A percentile compares a stretch with the other conserved stretches of the same genome.
Conservation (phyloP, 2,113 vertebrate genomes). For the Pachypanchax playfairii region DNA sequence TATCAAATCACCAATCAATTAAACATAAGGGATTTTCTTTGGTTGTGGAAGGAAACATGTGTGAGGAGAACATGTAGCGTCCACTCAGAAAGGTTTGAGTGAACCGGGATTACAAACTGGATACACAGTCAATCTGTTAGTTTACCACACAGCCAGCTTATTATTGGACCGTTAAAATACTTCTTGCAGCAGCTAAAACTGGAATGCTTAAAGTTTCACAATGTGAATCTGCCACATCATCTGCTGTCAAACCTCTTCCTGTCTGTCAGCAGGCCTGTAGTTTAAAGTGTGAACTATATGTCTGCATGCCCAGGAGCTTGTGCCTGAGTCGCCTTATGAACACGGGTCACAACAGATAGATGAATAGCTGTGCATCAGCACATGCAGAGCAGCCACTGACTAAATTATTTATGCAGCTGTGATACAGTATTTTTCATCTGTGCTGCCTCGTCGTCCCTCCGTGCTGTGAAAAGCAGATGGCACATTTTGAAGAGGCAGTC, state of each 20-base stretch:
- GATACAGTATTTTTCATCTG: constrained; percentile 55
- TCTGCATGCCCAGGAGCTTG: background rate
- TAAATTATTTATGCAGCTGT: constrained; percentile 71
- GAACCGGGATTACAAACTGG: background rate
- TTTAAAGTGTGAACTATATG: background rate
- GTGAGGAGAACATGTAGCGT: no score
- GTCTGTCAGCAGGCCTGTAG: background rate
- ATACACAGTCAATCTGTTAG: background rate
- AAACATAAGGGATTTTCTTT: no score
- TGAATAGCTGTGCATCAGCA: constrained; percentile 30
- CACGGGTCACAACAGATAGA: constrained; percentile 36
- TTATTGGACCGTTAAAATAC: constrained; percentile 32
- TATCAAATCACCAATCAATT: no score
- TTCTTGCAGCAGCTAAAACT: constrained; percentile 11
- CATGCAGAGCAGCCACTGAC: constrained; percentile 48
- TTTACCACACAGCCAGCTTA: constrained; percentile 3
- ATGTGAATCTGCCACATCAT: constrained; percentile 23
- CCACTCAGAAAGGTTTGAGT: no score
- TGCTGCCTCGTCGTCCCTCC: constrained; percentile 43
- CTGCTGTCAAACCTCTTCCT: constrained; percentile 30
- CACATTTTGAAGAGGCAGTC: constrained; percentile 58
- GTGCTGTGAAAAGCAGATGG: constrained; percentile 69
- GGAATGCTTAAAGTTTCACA: background rate
- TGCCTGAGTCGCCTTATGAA: constrained; percentile 21
- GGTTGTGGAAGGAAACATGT: no score